Base-by-base conservation (phyloP, 2,888 invertebrate species). In the Lochmaea crataegi region DNA sequence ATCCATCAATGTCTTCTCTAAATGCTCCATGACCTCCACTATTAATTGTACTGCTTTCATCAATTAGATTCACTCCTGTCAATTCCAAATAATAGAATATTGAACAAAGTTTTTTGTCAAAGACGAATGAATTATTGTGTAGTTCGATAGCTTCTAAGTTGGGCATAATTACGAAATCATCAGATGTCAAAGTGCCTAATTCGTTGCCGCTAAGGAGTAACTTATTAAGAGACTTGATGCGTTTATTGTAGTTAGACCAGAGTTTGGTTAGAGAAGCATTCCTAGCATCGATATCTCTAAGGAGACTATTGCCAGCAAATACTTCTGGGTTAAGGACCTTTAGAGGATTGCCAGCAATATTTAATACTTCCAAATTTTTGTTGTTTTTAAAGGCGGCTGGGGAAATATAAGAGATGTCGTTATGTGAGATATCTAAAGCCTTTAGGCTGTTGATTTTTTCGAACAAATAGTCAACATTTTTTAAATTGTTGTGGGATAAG, bases 281-380 rank as follows among this genome's bases (percentile, higher is more conserved):
- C 83, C 93, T 94, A 68, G 93, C 90, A 81, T 95, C 94, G 68
- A 95, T 85, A 82, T 90, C 90, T 41, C 89, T 89, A 32, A 95
- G 87, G 77, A 89, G 87, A 6, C 89, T 89, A 48, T 92, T 90
- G 70, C 90, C 87, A 72, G 90, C 82, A 85, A 95, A 94, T 2
- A 93, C 88, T 72, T 91, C 89, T 2, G 92, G 90, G 68, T 93
- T 91, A 3, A 95, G 83, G 76, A 89, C 89, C 56, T 73, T 76
- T 73, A 94, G 87, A 1, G 92, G 92, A 85, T 95, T 95, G 14
- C 92, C 92, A 78, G 92, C 92, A 60, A 95, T 88, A 82, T 90
- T 92, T 12, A 95, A 85, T 85, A 89, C 91, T 38, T 87, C 90
- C 72, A 95, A 87, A 75, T 91, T 90, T 32, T 88, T 89, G 78